A percentile compares a stretch with the other conserved stretches of the same genome.
Evolutionary conservation across 92 coral and sea anemone species (phyloP).

Genomic region (Paragorgia papillata): DNA sequence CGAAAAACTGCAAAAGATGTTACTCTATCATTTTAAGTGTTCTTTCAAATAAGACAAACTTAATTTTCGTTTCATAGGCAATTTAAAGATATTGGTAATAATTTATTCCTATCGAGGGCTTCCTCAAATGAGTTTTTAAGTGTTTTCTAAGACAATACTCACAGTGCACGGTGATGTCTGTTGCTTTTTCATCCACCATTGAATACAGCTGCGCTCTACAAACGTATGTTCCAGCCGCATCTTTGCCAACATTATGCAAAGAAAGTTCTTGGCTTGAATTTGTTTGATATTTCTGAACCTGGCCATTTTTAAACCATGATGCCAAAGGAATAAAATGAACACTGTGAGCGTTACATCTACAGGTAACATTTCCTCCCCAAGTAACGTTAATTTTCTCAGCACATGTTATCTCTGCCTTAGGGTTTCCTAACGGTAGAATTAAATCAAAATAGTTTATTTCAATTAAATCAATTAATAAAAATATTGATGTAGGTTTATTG

Average conservation of each 20-base stretch:
- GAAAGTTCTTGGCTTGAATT: neutral
- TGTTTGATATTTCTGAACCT: neutral
- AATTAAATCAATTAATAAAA: too few species aligned
- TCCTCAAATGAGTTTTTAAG: neutral
- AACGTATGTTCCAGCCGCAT: neutral
- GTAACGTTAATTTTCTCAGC: neutral
- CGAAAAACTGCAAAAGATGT: too few species aligned
- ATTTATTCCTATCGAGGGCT: neutral
- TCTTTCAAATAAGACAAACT: too few species aligned
- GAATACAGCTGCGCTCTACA: conserved; percentile 23
- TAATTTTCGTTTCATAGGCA: too few species aligned
- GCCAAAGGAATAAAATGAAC: neutral
- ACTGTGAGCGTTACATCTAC: conserved; percentile 21
- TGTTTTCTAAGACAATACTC: neutral
- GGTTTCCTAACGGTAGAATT: too few species aligned
- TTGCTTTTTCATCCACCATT: conserved; percentile 8
- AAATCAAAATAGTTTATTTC: too few species aligned
- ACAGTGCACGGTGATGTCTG: neutral
- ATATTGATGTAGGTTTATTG: too few species aligned
- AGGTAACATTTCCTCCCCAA: conserved; percentile 1
- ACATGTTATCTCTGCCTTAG: conserved; percentile 12
- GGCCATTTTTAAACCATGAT: neutral
- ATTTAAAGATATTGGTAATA: neutral
- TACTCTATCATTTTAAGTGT: too few species aligned
- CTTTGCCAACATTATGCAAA: neutral